Evolutionary conservation across 2,797 vertebrate species (phyloP).

Genomic region (Carcharodon carcharias): DNA sequence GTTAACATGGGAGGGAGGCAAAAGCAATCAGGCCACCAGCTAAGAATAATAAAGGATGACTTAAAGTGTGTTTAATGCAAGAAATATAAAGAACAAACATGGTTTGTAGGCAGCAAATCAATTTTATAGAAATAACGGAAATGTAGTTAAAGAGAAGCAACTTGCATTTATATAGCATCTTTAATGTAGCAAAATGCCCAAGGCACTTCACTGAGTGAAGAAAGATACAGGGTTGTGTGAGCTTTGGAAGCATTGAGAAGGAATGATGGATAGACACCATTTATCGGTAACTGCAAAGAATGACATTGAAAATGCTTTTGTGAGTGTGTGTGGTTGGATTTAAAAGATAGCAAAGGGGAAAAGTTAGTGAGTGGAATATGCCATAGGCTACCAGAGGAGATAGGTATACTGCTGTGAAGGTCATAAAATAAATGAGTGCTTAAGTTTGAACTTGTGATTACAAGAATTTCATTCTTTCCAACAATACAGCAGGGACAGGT

Average conservation of each 20-base stretch:
- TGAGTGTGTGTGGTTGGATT: not conserved
- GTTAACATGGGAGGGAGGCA: too few relatives aligned
- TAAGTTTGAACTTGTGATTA: not conserved
- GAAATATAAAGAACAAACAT: not conserved
- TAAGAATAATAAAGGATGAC: not conserved
- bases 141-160: not conserved
- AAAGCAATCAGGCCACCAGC: not conserved
- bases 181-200: not conserved
- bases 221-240: not conserved
- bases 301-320: not conserved
- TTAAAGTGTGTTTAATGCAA: not conserved
- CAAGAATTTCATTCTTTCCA: not conserved
- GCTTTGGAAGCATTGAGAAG: not conserved
- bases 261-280: not conserved
- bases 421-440: not conserved
- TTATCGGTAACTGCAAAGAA: not conserved
- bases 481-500: not conserved
- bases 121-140: not conserved
- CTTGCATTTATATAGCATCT: not conserved
- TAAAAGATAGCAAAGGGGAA: not conserved
- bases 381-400: not conserved
- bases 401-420: not conserved
- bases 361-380: not conserved
- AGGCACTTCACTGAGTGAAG: not conserved
- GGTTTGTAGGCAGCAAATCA: not conserved